phyloP scores from a whole-genome alignment of 2,113 vertebrate genomes.

The Oryzias woworae region DNA sequence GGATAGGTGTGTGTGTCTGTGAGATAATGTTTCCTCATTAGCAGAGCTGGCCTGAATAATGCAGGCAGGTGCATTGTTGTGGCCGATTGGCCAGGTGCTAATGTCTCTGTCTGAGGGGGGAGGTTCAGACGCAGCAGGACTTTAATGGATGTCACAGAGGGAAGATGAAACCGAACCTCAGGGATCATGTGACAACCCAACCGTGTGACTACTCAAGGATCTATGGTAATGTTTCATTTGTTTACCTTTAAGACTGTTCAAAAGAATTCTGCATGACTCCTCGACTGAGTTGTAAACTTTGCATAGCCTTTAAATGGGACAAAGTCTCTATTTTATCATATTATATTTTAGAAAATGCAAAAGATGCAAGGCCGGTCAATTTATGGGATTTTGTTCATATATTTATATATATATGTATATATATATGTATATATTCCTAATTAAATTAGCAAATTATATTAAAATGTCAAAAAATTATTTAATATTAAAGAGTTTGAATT shows the following conservation, averaged over 20 bases:
- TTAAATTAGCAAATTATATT: no score
- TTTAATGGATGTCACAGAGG: conserved; percentile 77
- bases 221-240: conserved; percentile 5
- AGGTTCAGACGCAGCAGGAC: conserved; percentile 61
- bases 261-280: neutral
- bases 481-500: no score
- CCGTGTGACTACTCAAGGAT: conserved; percentile 2
- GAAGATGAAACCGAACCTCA: conserved; percentile 67
- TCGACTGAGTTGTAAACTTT: neutral
- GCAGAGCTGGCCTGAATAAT: conserved; percentile 67
- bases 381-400: no score
- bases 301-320: no score
- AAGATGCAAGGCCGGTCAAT: no score
- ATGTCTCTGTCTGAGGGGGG: conserved; percentile 63
- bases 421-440: no score
- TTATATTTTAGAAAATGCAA: no score
- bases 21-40: conserved; percentile 73
- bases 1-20: conserved; percentile 10
- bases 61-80: conserved; percentile 69
- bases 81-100: conserved; percentile 72
- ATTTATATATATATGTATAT: no score
- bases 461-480: no score
- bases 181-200: conserved; percentile 52
- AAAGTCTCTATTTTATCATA: no score
- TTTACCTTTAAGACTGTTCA: neutral